Evolutionary conservation across 1,140 invertebrate genomes (phyloP).

Genomic region (Hyles euphorbiae): DNA sequence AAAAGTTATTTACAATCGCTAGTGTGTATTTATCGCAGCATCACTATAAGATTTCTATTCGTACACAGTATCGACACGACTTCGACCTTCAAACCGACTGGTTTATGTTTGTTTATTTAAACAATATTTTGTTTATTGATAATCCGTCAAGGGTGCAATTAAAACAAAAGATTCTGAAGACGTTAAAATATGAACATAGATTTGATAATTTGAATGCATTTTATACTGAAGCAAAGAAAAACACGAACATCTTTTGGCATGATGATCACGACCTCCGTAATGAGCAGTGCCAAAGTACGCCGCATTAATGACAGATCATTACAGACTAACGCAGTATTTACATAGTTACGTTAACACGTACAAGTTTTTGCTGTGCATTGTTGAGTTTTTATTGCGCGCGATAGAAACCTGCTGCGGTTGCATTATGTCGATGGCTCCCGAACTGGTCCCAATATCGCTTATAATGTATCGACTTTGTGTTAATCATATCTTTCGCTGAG

Average conservation of each 20-base stretch:
- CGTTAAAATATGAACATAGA: too few species aligned
- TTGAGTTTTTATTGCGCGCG: conserved; percentile 42
- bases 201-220: too few species aligned
- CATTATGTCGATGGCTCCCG: conserved; percentile 54
- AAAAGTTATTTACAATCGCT: conserved; percentile 54
- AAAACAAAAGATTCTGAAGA: too few species aligned
- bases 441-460: conserved; percentile 69
- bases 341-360: conserved; percentile 7
- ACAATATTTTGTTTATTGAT: too few species aligned
- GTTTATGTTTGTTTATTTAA: too few species aligned
- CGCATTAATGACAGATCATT: too few species aligned
- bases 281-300: too few species aligned
- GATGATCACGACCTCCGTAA: too few species aligned
- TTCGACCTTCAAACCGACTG: too few species aligned
- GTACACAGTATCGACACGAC: conserved; percentile 14
- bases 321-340: conserved; percentile 2
- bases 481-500: conserved; percentile 70
- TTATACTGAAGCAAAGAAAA: too few species aligned
- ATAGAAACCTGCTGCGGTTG: conserved; percentile 54
- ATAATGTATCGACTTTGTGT: conserved; percentile 69
- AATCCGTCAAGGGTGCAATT: too few species aligned
- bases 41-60: conserved; percentile 39
- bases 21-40: conserved; percentile 55
- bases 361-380: not conserved
- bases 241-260: too few species aligned